A percentile compares a stretch with the other conserved stretches of the same genome.
Evolutionary conservation across 2,888 invertebrate species (phyloP).

Genomic region (Stenurella melanura): DNA sequence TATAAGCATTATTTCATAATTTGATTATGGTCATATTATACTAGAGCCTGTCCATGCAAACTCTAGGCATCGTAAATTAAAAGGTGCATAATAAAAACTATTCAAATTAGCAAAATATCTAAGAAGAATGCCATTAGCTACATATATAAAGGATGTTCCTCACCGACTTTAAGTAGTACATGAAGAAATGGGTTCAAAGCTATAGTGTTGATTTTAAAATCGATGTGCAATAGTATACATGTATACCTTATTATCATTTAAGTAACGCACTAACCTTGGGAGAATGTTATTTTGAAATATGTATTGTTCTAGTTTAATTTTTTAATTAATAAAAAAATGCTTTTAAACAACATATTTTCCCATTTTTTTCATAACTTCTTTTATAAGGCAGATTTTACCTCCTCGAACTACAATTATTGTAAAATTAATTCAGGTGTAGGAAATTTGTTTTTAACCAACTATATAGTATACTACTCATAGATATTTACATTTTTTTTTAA

Average conservation of each 20-base stretch:
- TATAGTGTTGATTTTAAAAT: neutral
- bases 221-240: neutral
- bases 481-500: no score
- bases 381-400: no score
- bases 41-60: constrained; percentile 11
- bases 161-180: neutral
- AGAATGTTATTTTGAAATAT: no score
- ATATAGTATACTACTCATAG: no score
- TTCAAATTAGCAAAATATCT: constrained; percentile 18
- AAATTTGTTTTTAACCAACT: no score
- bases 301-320: no score
- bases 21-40: constrained; percentile 54
- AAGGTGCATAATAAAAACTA: constrained; percentile 20
- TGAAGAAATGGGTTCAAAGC: neutral
- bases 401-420: no score
- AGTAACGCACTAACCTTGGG: no score
- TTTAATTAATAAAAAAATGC: no score
- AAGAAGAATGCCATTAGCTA: constrained; percentile 12
- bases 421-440: no score
- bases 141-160: neutral
- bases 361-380: no score
- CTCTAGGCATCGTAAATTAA: neutral
- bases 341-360: no score
- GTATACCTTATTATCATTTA: neutral
- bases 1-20: constrained; percentile 61